These are phyloP conservation scores for Coelinius sp. DNA, from an alignment of 2,888 invertebrate genomes.

Conservation along the genomic window DNA sequence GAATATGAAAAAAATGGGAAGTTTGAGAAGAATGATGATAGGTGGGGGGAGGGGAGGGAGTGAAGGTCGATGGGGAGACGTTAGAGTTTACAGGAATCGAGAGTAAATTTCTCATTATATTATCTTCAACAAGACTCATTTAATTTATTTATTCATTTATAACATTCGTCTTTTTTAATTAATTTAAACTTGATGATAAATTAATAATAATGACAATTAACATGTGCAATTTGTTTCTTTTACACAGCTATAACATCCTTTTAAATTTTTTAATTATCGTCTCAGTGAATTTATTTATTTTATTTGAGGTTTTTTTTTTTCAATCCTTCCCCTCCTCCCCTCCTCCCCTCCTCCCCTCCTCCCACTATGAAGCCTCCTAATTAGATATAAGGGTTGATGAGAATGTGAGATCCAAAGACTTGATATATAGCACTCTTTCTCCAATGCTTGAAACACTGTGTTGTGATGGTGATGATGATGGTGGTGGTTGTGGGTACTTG, in stretches of 20 bases:
- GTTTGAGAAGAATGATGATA: slow-evolving; percentile 29
- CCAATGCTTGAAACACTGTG: slow-evolving; percentile 21
- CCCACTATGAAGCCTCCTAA: slow-evolving; percentile 9
- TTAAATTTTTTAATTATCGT: slow-evolving; percentile 20
- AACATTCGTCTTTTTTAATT: too few relatives aligned
- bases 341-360: not conserved
- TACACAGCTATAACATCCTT: not conserved
- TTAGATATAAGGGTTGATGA: slow-evolving; percentile 36
- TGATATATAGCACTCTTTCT: slow-evolving; percentile 32
- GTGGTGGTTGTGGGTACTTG: too few relatives aligned
- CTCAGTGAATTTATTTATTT: slow-evolving; percentile 1
- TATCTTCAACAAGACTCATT: slow-evolving; percentile 68
- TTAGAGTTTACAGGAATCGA: slow-evolving; percentile 38
- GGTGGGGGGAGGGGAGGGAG: not conserved
- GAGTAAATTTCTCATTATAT: slow-evolving; percentile 62
- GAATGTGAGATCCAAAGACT: slow-evolving; percentile 33
- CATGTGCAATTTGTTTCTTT: not conserved
- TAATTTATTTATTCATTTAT: too few relatives aligned
- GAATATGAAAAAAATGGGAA: slow-evolving; percentile 34
- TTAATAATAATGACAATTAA: not conserved
- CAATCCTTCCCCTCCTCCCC: too few relatives aligned
- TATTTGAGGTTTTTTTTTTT: not conserved
- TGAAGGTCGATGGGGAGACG: not conserved
- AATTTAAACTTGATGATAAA: not conserved
- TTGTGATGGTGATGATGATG: not conserved